Conservation (phyloP, 1,140 invertebrate species). For the Zaprionus kolodkinae region DNA sequence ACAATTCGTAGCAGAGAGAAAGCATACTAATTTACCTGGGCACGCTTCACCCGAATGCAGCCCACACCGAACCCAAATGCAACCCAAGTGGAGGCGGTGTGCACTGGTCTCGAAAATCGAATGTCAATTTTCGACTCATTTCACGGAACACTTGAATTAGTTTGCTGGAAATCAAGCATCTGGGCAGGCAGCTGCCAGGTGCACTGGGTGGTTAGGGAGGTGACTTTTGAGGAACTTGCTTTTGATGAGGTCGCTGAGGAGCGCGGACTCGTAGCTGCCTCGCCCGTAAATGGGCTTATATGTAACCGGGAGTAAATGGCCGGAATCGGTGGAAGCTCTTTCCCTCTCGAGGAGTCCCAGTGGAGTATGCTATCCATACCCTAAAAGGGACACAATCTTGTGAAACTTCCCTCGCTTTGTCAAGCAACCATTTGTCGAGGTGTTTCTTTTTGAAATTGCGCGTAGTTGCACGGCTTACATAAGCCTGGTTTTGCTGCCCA, state of each 20-base stretch:
- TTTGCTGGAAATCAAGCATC: constrained; percentile 51
- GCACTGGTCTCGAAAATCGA: constrained; percentile 83
- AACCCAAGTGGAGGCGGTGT: constrained; percentile 35
- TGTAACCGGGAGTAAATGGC: constrained; percentile 1
- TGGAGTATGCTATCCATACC: background rate
- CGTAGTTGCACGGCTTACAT: constrained; percentile 29
- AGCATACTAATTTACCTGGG: constrained; percentile 13
- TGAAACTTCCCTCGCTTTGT: background rate
- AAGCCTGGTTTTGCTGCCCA: constrained; percentile 3
- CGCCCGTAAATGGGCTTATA: constrained; percentile 1
- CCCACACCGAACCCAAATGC: background rate
- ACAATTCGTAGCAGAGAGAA: constrained; percentile 9
- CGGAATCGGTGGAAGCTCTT: background rate
- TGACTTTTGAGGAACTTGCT: constrained; percentile 59
- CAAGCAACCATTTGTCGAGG: background rate
- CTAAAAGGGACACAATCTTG: background rate
- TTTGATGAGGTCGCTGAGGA: constrained; percentile 58
- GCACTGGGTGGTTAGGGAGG: constrained; percentile 8
- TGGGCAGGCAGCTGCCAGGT: background rate
- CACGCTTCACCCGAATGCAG: constrained; percentile 4
- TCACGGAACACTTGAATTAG: constrained; percentile 83
- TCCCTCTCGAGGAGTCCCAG: background rate
- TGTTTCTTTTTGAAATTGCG: constrained; percentile 46
- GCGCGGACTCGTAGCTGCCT: background rate
- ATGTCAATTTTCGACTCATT: constrained; percentile 83